Percentiles rank a stretch among this genome's conserved stretches.
Evolutionary conservation across 2,797 vertebrate genomes (phyloP).

Genomic region (Sebastes hubbsi): DNA sequence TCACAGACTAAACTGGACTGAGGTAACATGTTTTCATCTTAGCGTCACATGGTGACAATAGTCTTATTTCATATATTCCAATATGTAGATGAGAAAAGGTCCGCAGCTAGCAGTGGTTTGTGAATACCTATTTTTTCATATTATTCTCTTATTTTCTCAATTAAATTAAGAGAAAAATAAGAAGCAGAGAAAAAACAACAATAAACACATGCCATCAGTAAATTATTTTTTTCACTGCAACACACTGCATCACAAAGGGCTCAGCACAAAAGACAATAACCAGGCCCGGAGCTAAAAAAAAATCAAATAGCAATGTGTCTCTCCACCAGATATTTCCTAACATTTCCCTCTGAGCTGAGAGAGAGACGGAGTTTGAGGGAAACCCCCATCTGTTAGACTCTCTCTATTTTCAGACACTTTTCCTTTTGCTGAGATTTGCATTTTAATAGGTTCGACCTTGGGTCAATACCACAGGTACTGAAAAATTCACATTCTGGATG

Average conservation of each 20-base stretch:
- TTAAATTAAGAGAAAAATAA: neutral
- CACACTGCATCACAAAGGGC: conserved; percentile 38
- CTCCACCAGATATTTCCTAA: conserved; percentile 37
- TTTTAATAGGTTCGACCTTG: conserved; percentile 86
- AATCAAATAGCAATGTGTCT: conserved; percentile 55
- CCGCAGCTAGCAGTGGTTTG: neutral
- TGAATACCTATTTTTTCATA: neutral
- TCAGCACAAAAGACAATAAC: conserved; percentile 42
- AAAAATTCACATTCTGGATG: conserved; percentile 77
- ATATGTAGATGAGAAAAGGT: neutral
- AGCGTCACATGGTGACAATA: neutral
- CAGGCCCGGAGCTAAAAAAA: conserved; percentile 40
- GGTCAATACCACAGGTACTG: conserved; percentile 85
- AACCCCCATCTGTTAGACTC: conserved; percentile 58
- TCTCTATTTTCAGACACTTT: conserved; percentile 77
- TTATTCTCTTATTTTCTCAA: neutral
- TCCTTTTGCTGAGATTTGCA: conserved; percentile 83
- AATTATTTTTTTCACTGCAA: conserved; percentile 56
- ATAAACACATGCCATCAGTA: conserved; percentile 16
- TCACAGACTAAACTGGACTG: neutral
- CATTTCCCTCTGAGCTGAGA: conserved; percentile 45
- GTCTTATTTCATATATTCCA: neutral
- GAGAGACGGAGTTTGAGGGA: conserved; percentile 57
- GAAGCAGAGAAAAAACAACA: neutral
- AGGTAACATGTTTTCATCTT: neutral